Evolutionary conservation across 2,797 vertebrate species (phyloP).

Genomic region (Apogon talboti): DNA sequence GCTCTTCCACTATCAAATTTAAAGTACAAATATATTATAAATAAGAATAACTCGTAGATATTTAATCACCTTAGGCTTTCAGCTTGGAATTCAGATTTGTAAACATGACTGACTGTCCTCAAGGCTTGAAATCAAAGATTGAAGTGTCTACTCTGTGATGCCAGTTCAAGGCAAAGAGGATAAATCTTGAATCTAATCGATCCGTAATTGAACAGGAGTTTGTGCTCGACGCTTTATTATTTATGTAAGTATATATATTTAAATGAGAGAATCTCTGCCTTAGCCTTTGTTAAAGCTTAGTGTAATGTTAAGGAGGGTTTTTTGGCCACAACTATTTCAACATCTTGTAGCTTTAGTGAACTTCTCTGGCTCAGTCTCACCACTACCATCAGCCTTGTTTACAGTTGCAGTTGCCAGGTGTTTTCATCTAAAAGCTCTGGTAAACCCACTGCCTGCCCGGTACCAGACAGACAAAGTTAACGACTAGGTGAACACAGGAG

Average conservation of each 20-base stretch:
- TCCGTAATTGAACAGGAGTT: conserved; percentile 6
- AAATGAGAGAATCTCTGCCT: conserved; percentile 3
- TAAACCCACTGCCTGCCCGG: too few species aligned
- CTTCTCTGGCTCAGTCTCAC: too few species aligned
- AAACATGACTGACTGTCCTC: conserved; percentile 44
- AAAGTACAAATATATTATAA: conserved; percentile 43
- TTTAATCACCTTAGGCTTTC: conserved; percentile 36
- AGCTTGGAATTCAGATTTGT: conserved; percentile 45
- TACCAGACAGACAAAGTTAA: too few species aligned
- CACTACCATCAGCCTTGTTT: too few species aligned
- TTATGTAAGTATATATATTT: conserved; percentile 2
- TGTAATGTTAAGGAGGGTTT: not conserved
- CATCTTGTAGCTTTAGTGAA: too few species aligned
- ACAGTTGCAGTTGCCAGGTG: too few species aligned
- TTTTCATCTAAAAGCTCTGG: too few species aligned
- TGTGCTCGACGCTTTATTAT: not conserved
- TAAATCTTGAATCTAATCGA: conserved; percentile 10
- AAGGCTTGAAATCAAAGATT: conserved; percentile 38
- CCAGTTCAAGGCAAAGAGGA: conserved; percentile 11
- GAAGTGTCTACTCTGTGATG: conserved; percentile 16
- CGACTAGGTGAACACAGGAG: too few species aligned
- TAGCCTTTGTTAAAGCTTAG: not conserved
- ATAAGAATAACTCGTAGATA: conserved; percentile 45
- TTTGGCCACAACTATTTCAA: not conserved
- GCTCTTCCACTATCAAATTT: conserved; percentile 24